Conservation (phyloP, 2,797 vertebrate species). For the Spinus olivaceus region DNA sequence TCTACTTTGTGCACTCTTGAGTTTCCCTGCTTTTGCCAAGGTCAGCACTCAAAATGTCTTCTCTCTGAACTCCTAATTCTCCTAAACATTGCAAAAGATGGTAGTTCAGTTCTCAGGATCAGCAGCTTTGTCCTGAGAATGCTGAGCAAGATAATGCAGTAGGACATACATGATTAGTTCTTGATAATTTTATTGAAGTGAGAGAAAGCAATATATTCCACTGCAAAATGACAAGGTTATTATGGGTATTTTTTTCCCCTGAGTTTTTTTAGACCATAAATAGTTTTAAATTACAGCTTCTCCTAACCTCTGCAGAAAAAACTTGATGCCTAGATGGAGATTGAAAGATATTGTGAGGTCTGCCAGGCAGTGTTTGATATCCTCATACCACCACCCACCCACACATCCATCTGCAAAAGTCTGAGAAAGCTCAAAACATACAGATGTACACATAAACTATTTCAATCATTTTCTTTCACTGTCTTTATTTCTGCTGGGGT, state of each 20-base stretch:
- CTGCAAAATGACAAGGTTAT: slow-evolving; percentile 3
- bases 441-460: slow-evolving; percentile 31
- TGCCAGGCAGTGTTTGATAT: not conserved
- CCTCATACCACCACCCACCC: not conserved
- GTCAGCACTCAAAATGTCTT: slow-evolving; percentile 6
- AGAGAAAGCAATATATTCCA: not conserved
- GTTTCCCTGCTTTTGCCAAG: slow-evolving; percentile 25
- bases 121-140: slow-evolving; percentile 20
- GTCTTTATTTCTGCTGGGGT: slow-evolving; percentile 39
- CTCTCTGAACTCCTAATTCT: slow-evolving; percentile 35
- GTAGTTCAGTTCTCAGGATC: slow-evolving; percentile 18
- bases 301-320: slow-evolving; percentile 16
- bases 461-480: slow-evolving; percentile 14
- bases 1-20: not conserved
- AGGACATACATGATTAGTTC: not conserved
- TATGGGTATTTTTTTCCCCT: not conserved
- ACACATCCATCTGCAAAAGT: not conserved
- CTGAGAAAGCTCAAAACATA: slow-evolving; percentile 38
- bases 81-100: not conserved
- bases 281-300: slow-evolving; percentile 27
- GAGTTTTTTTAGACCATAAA: not conserved
- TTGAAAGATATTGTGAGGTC: not conserved
- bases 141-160: not conserved
- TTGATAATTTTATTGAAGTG: slow-evolving; percentile 38
- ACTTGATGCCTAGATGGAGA: not conserved